Evolutionary conservation across 2,888 invertebrate species (phyloP), one percentile per base, ranked within the genome.

Genomic region (Anarsia innoxiella): DNA sequence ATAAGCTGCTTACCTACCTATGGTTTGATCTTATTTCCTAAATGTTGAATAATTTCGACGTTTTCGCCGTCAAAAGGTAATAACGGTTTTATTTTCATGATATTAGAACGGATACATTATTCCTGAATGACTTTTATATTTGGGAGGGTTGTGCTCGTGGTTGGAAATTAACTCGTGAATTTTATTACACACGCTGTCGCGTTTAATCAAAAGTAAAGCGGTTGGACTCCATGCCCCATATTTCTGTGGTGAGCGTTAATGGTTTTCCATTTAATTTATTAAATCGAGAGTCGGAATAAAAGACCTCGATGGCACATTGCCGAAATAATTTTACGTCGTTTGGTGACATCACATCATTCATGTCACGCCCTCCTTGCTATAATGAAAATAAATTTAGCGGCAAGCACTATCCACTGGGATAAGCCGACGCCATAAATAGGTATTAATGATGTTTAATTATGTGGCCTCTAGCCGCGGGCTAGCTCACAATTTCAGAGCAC

Each of bases 391-490:
- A 56, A 60, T 54, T 56, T 38, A 37, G 44, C 48, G 43, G 47
- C 39, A 45, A 47, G 44, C 49, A 59, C 58, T 61, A 59, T 59
- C 56, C 56, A 33, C 48, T 45, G 49, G 64, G 61, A 66, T 71
- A 68, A 66, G 52, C 55, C 42, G 52, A 42, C 48, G 49, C 58
- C 59, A 71, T 74, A 72, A 69, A 74, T 72, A 66, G 52, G 62
- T 68, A 70, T 76, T 65, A 74, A 74, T 73, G 65, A 66, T 68
- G 56, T 68, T 71, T 73, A 69, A 75, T 69, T 71, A 68, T 61
- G 63, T 63, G 55, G 57, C 61, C 61, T 65, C 65, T 65, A 60
- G 65, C 53, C 51, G 53, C 35, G 44, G 46, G 40, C 37, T 37
- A 45, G 42, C 45, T 59, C 51, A 41, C 44, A 51, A 41, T 66